These are phyloP conservation scores for Crotalus tigris DNA, from an alignment of 2,113 vertebrate species.

Conservation along the genomic window DNA sequence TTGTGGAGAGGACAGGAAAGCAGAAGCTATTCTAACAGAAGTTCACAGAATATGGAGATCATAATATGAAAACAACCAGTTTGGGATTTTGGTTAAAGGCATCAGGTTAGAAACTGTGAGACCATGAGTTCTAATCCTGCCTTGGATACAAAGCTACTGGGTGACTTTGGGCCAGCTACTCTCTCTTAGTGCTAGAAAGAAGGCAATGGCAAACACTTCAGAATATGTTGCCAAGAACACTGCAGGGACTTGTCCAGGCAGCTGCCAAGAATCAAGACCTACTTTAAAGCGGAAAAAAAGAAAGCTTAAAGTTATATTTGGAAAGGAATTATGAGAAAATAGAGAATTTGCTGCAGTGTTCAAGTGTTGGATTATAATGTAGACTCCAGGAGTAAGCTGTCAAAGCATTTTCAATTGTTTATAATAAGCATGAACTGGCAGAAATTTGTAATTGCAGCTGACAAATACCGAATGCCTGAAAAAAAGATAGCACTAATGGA, in stretches of 20 bases:
- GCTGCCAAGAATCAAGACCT: not conserved
- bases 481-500: not conserved
- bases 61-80: not conserved
- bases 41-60: not conserved
- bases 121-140: not conserved
- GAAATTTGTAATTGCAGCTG: not conserved
- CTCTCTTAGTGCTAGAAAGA: not conserved
- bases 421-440: not conserved
- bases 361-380: not conserved
- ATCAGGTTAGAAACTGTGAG: not conserved
- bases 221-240: not conserved
- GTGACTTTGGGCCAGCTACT: not conserved
- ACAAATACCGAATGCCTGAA: not conserved
- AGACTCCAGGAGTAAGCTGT: not conserved
- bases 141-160: not conserved
- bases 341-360: not conserved
- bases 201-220: not conserved
- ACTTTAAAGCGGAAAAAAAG: not conserved
- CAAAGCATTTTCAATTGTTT: not conserved
- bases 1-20: not conserved
- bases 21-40: not conserved
- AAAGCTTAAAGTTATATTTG: not conserved
- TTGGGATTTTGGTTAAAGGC: not conserved
- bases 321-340: not conserved
- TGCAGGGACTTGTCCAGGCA: not conserved